Evolutionary conservation across 2,797 vertebrate species (phyloP).

Genomic region (Dallia pectoralis): DNA sequence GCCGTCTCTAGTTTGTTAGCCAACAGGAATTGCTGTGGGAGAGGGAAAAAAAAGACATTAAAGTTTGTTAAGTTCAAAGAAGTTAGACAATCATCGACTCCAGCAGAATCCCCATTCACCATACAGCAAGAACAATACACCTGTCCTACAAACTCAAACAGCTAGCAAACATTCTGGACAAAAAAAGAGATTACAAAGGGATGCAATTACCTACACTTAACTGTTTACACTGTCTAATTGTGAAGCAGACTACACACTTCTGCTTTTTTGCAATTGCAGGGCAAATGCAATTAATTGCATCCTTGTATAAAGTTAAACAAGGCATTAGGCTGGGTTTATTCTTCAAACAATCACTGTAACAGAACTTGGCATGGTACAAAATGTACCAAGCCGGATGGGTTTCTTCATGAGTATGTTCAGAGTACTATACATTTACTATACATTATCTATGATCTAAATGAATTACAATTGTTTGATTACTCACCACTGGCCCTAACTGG

Average conservation of each 20-base stretch:
- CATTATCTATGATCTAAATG: background rate
- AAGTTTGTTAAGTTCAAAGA: background rate
- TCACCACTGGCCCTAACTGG: constrained; percentile 69
- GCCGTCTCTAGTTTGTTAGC: constrained; percentile 95
- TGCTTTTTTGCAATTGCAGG: background rate
- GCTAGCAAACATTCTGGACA: background rate
- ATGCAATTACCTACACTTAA: background rate
- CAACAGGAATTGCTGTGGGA: constrained; percentile 91
- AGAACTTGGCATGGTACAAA: background rate
- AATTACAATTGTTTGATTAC: constrained; percentile 16
- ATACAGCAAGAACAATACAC: no score
- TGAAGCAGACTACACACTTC: background rate
- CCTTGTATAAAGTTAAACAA: background rate
- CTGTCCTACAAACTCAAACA: background rate
- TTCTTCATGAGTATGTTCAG: background rate
- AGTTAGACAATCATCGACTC: background rate
- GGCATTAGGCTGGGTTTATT: background rate
- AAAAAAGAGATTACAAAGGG: background rate
- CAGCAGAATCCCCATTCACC: background rate
- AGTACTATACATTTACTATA: background rate
- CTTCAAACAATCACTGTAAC: background rate
- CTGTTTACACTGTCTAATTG: background rate
- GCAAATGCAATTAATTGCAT: background rate
- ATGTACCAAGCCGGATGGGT: background rate
- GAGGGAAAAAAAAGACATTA: constrained; percentile 35